Evolutionary conservation across 2,797 vertebrate genomes (phyloP).

Genomic region (Gorsachius magnificus): DNA sequence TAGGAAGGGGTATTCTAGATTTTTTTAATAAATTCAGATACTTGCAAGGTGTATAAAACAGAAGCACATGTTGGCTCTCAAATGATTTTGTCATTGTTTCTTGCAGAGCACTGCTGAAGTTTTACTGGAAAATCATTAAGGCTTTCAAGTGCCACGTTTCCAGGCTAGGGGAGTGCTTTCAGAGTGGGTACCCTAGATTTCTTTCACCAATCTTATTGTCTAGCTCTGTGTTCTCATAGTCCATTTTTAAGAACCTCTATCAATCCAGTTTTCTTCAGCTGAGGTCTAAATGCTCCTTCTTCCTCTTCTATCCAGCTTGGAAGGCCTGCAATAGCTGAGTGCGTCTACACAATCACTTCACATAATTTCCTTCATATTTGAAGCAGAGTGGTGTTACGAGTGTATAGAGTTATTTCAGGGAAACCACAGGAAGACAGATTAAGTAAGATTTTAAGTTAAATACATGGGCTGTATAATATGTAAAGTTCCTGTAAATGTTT

Average conservation of each 20-base stretch:
- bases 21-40: neutral
- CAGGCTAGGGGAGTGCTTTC: neutral
- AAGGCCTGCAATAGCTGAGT: neutral
- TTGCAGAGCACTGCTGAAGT: neutral
- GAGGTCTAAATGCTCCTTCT: neutral
- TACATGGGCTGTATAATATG: rapidly evolving
- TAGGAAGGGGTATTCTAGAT: neutral
- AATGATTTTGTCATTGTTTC: neutral
- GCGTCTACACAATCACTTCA: neutral
- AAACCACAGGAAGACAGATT: neutral
- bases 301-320: neutral
- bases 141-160: neutral
- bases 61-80: neutral
- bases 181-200: neutral
- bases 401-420: neutral
- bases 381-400: neutral
- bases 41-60: neutral
- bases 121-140: neutral
- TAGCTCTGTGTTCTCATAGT: neutral
- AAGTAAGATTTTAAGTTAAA: neutral
- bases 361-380: neutral
- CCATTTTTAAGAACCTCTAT: neutral
- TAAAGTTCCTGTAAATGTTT: neutral
- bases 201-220: neutral
- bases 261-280: neutral